These are phyloP conservation scores for Echinarachnius parma DNA, from an alignment of 53 echinoderm and acorn worm genomes.

Conservation along the genomic window DNA sequence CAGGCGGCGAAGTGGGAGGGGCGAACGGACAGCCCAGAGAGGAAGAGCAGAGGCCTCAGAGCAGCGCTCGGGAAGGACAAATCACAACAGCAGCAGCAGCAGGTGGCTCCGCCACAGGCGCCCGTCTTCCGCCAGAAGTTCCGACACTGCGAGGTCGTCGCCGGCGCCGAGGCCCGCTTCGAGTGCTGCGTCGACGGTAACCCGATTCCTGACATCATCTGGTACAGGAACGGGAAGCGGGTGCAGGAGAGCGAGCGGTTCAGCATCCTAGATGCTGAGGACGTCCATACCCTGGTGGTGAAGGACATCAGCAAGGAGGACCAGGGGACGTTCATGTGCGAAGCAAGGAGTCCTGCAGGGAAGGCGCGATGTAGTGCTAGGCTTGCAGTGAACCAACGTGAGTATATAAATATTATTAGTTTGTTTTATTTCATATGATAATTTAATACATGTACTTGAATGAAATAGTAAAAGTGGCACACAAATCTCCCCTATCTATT, in stretches of 20 bases:
- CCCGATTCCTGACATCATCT: conserved; percentile 74
- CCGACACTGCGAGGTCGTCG: conserved; percentile 63
- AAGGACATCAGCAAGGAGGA: conserved; percentile 55
- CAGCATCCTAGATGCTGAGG: conserved; percentile 48
- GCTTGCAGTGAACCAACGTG: conserved; percentile 88
- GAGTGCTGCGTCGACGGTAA: conserved; percentile 72
- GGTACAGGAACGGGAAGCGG: conserved; percentile 83
- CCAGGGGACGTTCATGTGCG: conserved; percentile 81
- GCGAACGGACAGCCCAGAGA: conserved; percentile 22
- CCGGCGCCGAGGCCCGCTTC: conserved; percentile 66
- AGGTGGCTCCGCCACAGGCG: conserved; percentile 49
- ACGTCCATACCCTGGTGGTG: conserved; percentile 41
- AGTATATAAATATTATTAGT: conserved; percentile 22
- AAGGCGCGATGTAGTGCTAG: conserved; percentile 72
- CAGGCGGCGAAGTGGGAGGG: conserved; percentile 40
- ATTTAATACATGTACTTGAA: no score
- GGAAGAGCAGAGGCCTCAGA: background rate
- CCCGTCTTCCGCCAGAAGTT: conserved; percentile 75
- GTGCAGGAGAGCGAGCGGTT: conserved; percentile 53
- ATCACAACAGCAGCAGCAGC: no score
- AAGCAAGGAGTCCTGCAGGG: conserved; percentile 81
- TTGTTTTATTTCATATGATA: background rate
- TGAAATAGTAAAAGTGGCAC: no score
- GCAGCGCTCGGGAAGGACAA: background rate
- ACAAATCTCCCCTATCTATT: no score